Evolutionary conservation across 2,797 vertebrate genomes (phyloP).

Genomic region (Squalus acanthias): DNA sequence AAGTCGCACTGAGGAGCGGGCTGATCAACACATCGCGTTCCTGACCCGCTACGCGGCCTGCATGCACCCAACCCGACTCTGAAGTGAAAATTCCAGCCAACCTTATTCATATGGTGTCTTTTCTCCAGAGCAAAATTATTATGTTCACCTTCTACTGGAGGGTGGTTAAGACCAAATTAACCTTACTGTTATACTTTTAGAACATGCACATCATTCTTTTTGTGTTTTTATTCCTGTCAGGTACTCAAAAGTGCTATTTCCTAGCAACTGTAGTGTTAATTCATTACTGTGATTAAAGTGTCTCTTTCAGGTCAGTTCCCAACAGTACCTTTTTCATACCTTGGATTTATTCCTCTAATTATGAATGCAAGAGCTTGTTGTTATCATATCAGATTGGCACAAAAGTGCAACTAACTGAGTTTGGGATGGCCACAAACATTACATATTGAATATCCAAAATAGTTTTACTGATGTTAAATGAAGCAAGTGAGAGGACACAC

Average conservation of each 20-base stretch:
- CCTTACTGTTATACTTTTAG: background rate
- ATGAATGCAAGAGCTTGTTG: background rate
- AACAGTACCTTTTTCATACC: background rate
- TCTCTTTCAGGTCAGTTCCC: constrained; percentile 1
- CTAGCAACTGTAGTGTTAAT: constrained; percentile 23
- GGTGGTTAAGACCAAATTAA: background rate
- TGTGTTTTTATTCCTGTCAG: constrained; percentile 13
- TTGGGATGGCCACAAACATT: background rate
- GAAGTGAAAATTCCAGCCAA: no score
- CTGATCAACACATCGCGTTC: no score
- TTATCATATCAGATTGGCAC: background rate
- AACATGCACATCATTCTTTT: background rate
- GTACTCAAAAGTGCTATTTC: background rate
- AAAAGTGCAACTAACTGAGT: background rate
- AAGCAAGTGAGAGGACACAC: background rate
- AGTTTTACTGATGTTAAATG: background rate
- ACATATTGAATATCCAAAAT: background rate
- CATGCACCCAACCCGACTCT: no score
- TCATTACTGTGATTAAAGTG: constrained; percentile 12
- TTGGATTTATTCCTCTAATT: background rate
- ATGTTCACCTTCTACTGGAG: background rate
- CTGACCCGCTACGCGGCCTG: no score
- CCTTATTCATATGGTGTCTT: background rate
- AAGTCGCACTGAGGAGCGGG: no score
- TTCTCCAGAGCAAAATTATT: background rate